Conservation (phyloP, 1,140 invertebrate species). For the Danaus melanippus region DNA sequence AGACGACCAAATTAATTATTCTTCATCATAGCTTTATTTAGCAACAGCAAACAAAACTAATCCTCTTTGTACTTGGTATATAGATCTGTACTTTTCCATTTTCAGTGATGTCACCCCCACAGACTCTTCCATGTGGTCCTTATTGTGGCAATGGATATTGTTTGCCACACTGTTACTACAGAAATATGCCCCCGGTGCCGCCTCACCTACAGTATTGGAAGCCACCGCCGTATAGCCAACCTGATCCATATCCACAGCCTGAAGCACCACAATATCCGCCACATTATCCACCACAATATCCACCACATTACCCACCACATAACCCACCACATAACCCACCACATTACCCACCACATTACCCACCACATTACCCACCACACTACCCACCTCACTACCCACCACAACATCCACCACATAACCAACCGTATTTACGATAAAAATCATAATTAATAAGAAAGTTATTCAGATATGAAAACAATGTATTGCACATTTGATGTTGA, state of each 20-base stretch:
- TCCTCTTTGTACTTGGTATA: background rate
- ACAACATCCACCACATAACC: slow-evolving; percentile 5
- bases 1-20: too few species aligned
- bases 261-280: slow-evolving; percentile 20
- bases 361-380: slow-evolving; percentile 3
- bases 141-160: slow-evolving; percentile 44
- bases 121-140: slow-evolving; percentile 44
- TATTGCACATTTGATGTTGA: too few species aligned
- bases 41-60: background rate
- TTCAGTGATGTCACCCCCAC: slow-evolving; percentile 54
- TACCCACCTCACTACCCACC: slow-evolving; percentile 20
- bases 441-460: slow-evolving; percentile 67
- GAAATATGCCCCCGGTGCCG: slow-evolving; percentile 29
- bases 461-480: slow-evolving; percentile 23
- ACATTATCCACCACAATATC: slow-evolving; percentile 33
- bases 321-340: slow-evolving; percentile 4
- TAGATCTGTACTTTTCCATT: slow-evolving; percentile 7
- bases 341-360: slow-evolving; percentile 6
- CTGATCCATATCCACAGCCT: slow-evolving; percentile 21
- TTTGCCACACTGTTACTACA: slow-evolving; percentile 47
- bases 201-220: slow-evolving; percentile 37
- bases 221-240: slow-evolving; percentile 34
- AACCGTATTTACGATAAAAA: slow-evolving; percentile 39
- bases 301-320: slow-evolving; percentile 14
- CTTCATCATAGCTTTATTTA: too few species aligned